These are phyloP conservation scores for Itoplectis maculator DNA, from an alignment of 2,888 invertebrate genomes.

Conservation along the genomic window DNA sequence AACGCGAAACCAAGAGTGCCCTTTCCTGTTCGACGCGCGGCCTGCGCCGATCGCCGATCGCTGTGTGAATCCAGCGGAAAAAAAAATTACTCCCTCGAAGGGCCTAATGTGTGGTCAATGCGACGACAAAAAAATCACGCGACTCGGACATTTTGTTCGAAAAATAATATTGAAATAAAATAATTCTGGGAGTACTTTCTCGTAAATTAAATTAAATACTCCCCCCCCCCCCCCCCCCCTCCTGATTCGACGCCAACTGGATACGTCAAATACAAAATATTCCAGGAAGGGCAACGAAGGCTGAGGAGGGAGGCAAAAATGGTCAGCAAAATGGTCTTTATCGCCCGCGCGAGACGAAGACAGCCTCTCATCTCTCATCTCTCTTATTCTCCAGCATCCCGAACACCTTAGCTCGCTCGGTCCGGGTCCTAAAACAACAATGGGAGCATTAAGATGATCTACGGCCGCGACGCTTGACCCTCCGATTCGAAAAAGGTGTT, in stretches of 20 bases:
- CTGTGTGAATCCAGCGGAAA: background rate
- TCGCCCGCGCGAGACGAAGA: slow-evolving; percentile 66
- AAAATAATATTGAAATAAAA: too few relatives aligned
- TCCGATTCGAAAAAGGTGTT: slow-evolving; percentile 84
- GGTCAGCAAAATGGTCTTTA: slow-evolving; percentile 62
- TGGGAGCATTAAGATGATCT: slow-evolving; percentile 84
- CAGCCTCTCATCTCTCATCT: slow-evolving; percentile 36
- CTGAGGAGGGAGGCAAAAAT: background rate
- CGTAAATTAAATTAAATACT: too few relatives aligned
- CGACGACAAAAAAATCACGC: background rate
- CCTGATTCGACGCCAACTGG: too few relatives aligned
- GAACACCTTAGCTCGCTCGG: slow-evolving; percentile 69
- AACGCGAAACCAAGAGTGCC: slow-evolving; percentile 81
- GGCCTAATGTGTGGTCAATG: background rate
- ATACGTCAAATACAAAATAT: too few relatives aligned
- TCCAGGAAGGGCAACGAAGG: too few relatives aligned
- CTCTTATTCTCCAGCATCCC: too few relatives aligned
- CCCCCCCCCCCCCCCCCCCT: too few relatives aligned
- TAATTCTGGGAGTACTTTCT: too few relatives aligned
- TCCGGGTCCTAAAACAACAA: slow-evolving; percentile 84
- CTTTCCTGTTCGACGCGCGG: slow-evolving; percentile 83
- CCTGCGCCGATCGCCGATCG: too few relatives aligned
- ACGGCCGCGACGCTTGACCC: slow-evolving; percentile 84
- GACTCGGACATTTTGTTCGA: too few relatives aligned
- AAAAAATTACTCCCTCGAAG: slow-evolving; percentile 28